phyloP scores from a whole-genome alignment of 2,113 vertebrate species.

The Otis tarda region DNA sequence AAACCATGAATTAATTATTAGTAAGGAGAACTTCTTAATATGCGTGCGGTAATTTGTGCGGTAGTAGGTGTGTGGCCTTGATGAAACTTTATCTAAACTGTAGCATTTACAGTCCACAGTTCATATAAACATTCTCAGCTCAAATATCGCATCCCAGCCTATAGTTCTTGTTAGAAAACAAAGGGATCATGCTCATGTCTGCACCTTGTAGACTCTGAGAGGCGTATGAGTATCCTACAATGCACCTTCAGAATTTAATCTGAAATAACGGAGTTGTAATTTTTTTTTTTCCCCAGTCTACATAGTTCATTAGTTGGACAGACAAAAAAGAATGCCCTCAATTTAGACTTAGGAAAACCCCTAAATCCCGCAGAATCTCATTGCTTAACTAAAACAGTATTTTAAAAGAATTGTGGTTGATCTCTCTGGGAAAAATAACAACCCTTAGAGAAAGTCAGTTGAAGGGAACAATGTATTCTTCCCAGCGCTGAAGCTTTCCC shows the following conservation, averaged over 20 bases:
- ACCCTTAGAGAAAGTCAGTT: neutral
- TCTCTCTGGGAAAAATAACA: neutral
- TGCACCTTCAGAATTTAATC: conserved; percentile 21
- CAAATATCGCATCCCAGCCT: neutral
- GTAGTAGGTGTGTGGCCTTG: neutral
- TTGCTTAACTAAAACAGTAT: neutral
- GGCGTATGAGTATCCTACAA: neutral
- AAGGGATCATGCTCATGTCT: neutral
- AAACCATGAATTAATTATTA: neutral
- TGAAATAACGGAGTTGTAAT: neutral
- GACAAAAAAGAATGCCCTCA: conserved; percentile 23
- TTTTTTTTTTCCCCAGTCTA: neutral
- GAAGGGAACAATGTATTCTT: neutral
- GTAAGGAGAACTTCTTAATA: neutral
- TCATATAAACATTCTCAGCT: neutral
- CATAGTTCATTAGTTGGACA: neutral
- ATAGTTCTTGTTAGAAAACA: neutral
- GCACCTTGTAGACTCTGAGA: neutral
- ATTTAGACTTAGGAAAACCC: conserved; percentile 28
- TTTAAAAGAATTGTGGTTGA: neutral
- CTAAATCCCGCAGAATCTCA: neutral
- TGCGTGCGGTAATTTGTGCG: neutral
- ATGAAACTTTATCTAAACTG: neutral
- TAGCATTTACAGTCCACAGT: neutral
- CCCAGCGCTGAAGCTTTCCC: neutral